phyloP scores from a whole-genome alignment of 1,140 invertebrate species.

The Theocolax elegans region DNA sequence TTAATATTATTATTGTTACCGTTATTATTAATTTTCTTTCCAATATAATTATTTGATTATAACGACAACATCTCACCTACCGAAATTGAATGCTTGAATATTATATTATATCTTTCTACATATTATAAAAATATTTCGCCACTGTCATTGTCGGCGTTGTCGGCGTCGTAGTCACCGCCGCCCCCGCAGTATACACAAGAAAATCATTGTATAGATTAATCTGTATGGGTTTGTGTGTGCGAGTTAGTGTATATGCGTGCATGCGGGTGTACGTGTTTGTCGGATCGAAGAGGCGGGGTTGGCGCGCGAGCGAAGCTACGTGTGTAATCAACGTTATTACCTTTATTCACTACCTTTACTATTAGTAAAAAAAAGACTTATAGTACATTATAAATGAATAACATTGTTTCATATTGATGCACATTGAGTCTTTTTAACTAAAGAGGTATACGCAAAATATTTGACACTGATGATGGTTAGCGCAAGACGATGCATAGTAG shows the following conservation, averaged over 20 bases:
- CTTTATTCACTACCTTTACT: neutral
- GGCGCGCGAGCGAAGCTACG: too few relatives aligned
- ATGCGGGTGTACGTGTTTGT: too few relatives aligned
- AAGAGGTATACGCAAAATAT: slow-evolving; percentile 47
- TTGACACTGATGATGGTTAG: too few relatives aligned
- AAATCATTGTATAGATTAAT: too few relatives aligned
- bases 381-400: slow-evolving; percentile 29
- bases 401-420: slow-evolving; percentile 55
- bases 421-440: slow-evolving; percentile 63
- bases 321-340: too few relatives aligned
- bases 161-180: too few relatives aligned
- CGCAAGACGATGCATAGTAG: too few relatives aligned
- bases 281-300: too few relatives aligned
- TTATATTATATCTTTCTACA: neutral
- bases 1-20: slow-evolving; percentile 32
- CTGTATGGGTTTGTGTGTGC: too few relatives aligned
- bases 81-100: neutral
- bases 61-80: neutral
- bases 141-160: too few relatives aligned
- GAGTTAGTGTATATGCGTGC: too few relatives aligned
- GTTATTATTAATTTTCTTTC: slow-evolving; percentile 28
- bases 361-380: slow-evolving; percentile 1
- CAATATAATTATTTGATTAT: slow-evolving; percentile 15
- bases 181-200: too few relatives aligned
- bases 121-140: neutral